Conservation (phyloP, 2,797 vertebrate species). For the Gambusia yucatana region DNA sequence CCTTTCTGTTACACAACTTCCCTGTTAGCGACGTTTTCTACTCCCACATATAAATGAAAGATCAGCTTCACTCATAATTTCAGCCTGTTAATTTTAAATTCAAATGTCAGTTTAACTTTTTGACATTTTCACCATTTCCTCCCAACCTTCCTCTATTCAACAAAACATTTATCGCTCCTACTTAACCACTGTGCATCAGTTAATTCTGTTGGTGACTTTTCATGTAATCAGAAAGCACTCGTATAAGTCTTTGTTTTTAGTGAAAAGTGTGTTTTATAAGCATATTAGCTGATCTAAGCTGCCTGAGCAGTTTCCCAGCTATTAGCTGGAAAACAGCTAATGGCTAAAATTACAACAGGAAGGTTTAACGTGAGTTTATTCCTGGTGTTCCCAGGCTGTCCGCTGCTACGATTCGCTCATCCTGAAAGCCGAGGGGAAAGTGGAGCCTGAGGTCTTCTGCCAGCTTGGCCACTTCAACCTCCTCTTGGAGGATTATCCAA, state of each 20-base stretch:
- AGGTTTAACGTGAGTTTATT: neutral
- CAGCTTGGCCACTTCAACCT: constrained; percentile 99
- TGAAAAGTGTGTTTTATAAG: neutral
- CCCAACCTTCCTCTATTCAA: neutral
- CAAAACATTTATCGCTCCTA: neutral
- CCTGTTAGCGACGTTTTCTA: neutral
- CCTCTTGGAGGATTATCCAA: constrained; percentile 98
- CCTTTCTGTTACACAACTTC: neutral
- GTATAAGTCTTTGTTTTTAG: neutral
- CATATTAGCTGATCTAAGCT: no score
- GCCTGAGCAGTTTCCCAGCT: no score
- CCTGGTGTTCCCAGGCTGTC: constrained; percentile 83
- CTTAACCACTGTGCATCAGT: neutral
- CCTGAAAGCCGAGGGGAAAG: constrained; percentile 98
- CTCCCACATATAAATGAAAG: neutral
- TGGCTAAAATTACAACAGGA: no score
- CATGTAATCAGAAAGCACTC: neutral
- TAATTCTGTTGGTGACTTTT: neutral
- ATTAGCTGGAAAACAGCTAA: neutral
- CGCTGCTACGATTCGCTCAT: constrained; percentile 98
- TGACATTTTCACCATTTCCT: neutral
- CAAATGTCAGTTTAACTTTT: neutral
- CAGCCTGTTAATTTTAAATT: neutral
- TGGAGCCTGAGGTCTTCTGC: constrained; percentile 98
- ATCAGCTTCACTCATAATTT: neutral